A percentile compares a stretch with the other conserved stretches of the same genome.
phyloP scores from a whole-genome alignment of 2,797 vertebrate species.

The Chiroxiphia lanceolata region DNA sequence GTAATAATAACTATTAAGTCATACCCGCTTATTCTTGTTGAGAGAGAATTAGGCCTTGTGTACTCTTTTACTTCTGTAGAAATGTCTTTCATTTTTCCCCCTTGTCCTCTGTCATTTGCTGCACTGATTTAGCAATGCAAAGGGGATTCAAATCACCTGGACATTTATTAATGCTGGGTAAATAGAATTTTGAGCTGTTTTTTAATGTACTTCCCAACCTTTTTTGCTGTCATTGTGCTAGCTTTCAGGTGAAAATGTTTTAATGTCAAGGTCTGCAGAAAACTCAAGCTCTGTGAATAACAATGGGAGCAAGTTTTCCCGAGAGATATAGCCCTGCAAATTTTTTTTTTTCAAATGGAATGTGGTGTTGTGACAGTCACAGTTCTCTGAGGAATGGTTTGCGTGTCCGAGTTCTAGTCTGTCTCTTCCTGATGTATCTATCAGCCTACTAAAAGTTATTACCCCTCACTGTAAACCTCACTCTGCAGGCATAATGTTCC shows the following conservation, averaged over 20 bases:
- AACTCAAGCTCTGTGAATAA: conserved; percentile 8
- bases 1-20: not conserved
- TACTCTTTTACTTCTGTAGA: not conserved
- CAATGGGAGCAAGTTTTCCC: not conserved
- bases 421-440: not conserved
- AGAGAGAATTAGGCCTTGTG: not conserved
- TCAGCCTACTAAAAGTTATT: not conserved
- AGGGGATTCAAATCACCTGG: conserved; percentile 10
- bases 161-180: conserved; percentile 5
- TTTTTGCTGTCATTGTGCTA: not conserved
- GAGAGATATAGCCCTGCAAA: not conserved
- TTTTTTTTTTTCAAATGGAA: not conserved
- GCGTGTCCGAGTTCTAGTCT: not conserved
- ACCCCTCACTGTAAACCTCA: not conserved
- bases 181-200: not conserved
- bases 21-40: not conserved
- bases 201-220: not conserved
- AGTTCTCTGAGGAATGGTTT: not conserved
- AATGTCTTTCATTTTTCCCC: not conserved
- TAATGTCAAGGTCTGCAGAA: not conserved
- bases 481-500: not conserved
- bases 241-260: not conserved
- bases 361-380: not conserved
- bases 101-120: not conserved
- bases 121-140: conserved; percentile 1